Conservation (phyloP, 2,797 vertebrate genomes). For the Characodon lateralis region DNA sequence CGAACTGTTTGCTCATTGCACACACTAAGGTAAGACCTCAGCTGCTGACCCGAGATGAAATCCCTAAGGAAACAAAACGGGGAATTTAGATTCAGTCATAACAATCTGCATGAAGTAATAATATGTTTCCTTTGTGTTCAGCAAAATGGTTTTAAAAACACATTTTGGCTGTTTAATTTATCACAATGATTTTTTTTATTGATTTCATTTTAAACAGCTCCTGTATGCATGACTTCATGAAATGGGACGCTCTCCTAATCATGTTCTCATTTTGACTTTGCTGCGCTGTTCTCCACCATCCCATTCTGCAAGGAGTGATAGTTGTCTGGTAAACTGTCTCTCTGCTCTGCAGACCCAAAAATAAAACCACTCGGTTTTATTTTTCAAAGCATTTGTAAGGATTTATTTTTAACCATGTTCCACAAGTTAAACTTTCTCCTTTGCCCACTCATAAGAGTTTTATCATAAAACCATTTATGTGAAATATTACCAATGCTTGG, state of each 20-base stretch:
- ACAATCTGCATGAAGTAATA: not conserved
- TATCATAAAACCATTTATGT: not conserved
- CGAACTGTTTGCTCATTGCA: slow-evolving; percentile 91
- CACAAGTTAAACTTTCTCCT: not conserved
- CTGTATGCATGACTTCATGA: not conserved
- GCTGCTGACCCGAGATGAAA: not conserved
- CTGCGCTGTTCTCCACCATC: not conserved
- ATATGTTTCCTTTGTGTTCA: not conserved
- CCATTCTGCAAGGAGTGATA: not conserved
- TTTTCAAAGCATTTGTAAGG: not conserved
- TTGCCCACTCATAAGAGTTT: not conserved
- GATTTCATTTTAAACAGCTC: too few species aligned
- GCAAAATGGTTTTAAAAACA: not conserved
- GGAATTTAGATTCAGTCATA: not conserved
- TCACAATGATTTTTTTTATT: too few species aligned
- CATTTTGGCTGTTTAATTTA: not conserved
- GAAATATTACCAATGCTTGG: not conserved
- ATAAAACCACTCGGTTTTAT: not conserved
- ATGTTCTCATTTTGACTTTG: not conserved
- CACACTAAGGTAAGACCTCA: slow-evolving; percentile 87
- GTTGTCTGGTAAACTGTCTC: not conserved
- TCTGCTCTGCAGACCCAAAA: not conserved
- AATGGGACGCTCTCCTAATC: not conserved
- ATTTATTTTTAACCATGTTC: not conserved
- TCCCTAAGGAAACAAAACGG: not conserved